Evolutionary conservation across 64 coral and sea anemone genomes (phyloP), one percentile per base, ranked within the genome.

Genomic region (Pocillopora verrucosa): DNA sequence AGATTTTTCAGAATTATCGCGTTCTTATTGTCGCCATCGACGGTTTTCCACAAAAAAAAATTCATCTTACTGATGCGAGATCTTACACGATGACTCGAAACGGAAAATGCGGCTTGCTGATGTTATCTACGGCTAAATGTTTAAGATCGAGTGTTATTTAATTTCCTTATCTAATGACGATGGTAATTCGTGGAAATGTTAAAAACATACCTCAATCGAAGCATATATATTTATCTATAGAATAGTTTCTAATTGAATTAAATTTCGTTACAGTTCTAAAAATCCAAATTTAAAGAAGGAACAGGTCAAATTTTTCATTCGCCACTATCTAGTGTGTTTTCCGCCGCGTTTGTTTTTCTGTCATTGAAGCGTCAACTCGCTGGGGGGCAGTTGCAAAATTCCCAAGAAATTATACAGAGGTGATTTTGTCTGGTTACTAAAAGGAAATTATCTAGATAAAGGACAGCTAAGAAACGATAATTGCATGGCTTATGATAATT

Each of bases 101-200:
- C 20, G 67, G 25, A 67, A 84, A 85, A 20, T 24, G 37, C 35
- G 61, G 37, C 82, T 85, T 70, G 67, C 20, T 24, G 20, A 70
- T 30, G 67, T 70, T 70, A 19, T 85, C 82, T 58, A 24, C 64
- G 56, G 34, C 80, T 83, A 19, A 65, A 83, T 20, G 82, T 26
- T 62, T 22, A n/a, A 56, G 63, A 85, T 85, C 24, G 72, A 72
- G 82, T 56, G 82, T 41, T 72, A 72, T 85, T 84, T 85, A 85
- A 85, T 85, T 85, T 85, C 63, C 61, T 13, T 72, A 63, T 85
- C 65, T 38, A 37, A 85, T 72, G 64, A 20, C 19, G 36, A 22
- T 20, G 12, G 5, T 25, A 65, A 61, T 41, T 5, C 15, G 16
- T 68, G 20, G 25, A 17, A 20, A 64, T 68, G 5, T 34, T 60